phyloP scores from a whole-genome alignment of 2,888 invertebrate species.

The Nematopogon swammerdamellus region DNA sequence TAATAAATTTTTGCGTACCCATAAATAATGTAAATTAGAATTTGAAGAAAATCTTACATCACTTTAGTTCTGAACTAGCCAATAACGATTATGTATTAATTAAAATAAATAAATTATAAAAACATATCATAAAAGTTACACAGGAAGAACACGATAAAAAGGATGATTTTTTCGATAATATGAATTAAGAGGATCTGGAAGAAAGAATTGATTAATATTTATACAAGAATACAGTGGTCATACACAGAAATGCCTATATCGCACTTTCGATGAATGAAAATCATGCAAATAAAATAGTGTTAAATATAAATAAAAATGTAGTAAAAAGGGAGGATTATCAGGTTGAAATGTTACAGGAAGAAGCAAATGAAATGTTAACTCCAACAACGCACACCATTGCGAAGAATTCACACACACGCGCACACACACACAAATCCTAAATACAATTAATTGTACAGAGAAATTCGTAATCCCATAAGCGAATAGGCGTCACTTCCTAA shows the following conservation, averaged over 20 bases:
- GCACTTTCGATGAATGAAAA: not conserved
- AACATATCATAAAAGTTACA: no score
- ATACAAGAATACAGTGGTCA: not conserved
- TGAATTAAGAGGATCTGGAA: not conserved
- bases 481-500: no score
- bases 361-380: not conserved
- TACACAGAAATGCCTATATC: not conserved
- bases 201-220: not conserved
- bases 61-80: no score
- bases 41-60: no score
- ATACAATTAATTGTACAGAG: constrained; percentile 41
- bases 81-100: no score
- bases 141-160: not conserved
- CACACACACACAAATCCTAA: constrained; percentile 48
- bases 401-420: constrained; percentile 50
- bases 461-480: constrained; percentile 29
- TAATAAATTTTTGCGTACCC: no score
- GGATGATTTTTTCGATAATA: not conserved
- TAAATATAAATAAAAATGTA: not conserved
- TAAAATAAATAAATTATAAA: no score
- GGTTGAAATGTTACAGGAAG: not conserved
- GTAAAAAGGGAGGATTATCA: not conserved
- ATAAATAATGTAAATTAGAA: no score
- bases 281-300: not conserved
- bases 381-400: constrained; percentile 27